These are phyloP conservation scores for Agelaius tricolor DNA, from an alignment of 2,113 vertebrate species.

Conservation along the genomic window DNA sequence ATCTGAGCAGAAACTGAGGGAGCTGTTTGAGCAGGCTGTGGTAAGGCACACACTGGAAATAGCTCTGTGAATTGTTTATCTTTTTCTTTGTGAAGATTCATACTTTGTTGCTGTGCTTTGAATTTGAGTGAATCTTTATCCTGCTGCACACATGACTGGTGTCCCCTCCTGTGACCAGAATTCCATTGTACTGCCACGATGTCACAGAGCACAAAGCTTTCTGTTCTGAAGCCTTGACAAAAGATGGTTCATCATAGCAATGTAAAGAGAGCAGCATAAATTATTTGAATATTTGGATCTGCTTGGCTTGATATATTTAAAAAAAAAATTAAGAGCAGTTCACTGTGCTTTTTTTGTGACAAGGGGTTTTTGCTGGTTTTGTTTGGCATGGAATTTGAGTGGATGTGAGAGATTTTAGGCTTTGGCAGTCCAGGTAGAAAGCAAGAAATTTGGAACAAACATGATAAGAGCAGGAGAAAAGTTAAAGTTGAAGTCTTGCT, in stretches of 20 bases:
- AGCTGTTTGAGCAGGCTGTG: constrained; percentile 91
- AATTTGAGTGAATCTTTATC: constrained; percentile 4
- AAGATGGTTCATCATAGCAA: neutral
- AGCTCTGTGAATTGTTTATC: neutral
- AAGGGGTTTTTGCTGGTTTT: neutral
- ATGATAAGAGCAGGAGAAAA: neutral
- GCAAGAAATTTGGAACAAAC: neutral
- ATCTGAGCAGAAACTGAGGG: constrained; percentile 93
- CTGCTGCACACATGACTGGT: neutral
- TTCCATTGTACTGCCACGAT: neutral
- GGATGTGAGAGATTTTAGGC: neutral
- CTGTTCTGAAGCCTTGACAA: constrained; percentile 1
- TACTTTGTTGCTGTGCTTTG: neutral
- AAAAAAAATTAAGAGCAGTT: neutral
- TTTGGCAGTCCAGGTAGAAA: neutral
- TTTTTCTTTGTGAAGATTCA: neutral
- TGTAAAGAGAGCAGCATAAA: neutral
- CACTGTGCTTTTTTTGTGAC: neutral
- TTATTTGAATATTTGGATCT: neutral
- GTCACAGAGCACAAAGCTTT: neutral
- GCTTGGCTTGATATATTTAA: neutral
- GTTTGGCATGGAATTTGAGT: neutral
- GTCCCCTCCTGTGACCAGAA: neutral
- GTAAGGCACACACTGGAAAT: constrained; percentile 68
- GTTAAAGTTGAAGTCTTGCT: neutral